Conservation (phyloP, 2,797 vertebrate genomes). For the Naso thynnoides region DNA sequence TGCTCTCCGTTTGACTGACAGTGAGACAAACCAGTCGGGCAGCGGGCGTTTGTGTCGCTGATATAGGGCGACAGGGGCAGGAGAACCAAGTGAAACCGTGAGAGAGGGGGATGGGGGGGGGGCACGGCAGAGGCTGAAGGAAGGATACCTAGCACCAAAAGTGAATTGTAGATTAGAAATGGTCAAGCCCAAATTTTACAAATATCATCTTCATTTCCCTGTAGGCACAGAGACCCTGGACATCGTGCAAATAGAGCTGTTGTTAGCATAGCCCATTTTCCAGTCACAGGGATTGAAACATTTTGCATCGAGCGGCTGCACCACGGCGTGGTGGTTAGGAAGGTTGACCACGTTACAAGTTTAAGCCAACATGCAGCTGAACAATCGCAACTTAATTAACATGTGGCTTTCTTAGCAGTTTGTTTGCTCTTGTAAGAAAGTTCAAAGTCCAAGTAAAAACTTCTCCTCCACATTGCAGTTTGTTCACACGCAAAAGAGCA, state of each 20-base stretch:
- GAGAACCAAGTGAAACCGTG: slow-evolving; percentile 37
- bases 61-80: slow-evolving; percentile 51
- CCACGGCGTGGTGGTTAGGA: neutral
- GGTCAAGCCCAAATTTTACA: slow-evolving; percentile 47
- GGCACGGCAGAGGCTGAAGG: slow-evolving; percentile 26
- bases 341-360: slow-evolving; percentile 19
- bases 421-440: neutral
- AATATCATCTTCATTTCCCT: slow-evolving; percentile 55
- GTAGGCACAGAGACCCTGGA: slow-evolving; percentile 37
- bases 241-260: slow-evolving; percentile 51
- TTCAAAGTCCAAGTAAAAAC: neutral
- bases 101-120: slow-evolving; percentile 2
- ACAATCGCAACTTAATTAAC: neutral
- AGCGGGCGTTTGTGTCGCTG: slow-evolving; percentile 60
- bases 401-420: neutral
- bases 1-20: slow-evolving; percentile 59
- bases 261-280: slow-evolving; percentile 48
- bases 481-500: neutral
- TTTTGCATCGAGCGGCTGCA: slow-evolving; percentile 31
- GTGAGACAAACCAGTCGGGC: slow-evolving; percentile 73
- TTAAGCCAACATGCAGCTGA: slow-evolving; percentile 4
- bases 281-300: slow-evolving; percentile 36
- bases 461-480: slow-evolving; percentile 2
- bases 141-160: slow-evolving; percentile 38
- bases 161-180: slow-evolving; percentile 58